Conservation (phyloP, 2,888 invertebrate species). For the Pyrrhosoma nymphula region DNA sequence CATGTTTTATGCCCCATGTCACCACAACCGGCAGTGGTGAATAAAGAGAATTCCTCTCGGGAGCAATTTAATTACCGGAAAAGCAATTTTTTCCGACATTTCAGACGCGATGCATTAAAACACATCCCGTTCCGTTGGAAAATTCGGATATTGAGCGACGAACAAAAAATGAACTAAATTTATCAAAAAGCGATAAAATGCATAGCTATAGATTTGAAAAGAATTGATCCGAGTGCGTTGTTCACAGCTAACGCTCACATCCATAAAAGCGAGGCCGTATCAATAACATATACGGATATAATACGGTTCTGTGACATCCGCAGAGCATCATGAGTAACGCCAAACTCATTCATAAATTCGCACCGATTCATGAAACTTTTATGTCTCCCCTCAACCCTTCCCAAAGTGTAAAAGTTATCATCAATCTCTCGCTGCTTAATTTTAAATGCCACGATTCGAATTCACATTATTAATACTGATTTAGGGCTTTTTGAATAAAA, state of each 20-base stretch:
- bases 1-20: not conserved
- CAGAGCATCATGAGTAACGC: conserved; percentile 14
- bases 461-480: conserved; percentile 24
- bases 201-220: not conserved
- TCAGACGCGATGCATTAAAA: not conserved
- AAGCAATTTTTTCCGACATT: not conserved
- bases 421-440: conserved; percentile 1
- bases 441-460: not conserved
- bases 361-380: conserved; percentile 1
- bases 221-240: conserved; percentile 1
- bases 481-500: not conserved
- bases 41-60: not conserved
- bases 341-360: conserved; percentile 12
- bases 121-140: not conserved
- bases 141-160: not conserved
- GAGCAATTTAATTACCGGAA: not conserved
- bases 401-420: not conserved
- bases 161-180: not conserved
- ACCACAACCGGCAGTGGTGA: not conserved
- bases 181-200: conserved; percentile 32
- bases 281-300: conserved; percentile 6
- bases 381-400: not conserved
- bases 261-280: not conserved
- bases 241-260: not conserved
- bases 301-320: conserved; percentile 1